phyloP scores from a whole-genome alignment of 2,888 invertebrate genomes.

The Phoronis australis region DNA sequence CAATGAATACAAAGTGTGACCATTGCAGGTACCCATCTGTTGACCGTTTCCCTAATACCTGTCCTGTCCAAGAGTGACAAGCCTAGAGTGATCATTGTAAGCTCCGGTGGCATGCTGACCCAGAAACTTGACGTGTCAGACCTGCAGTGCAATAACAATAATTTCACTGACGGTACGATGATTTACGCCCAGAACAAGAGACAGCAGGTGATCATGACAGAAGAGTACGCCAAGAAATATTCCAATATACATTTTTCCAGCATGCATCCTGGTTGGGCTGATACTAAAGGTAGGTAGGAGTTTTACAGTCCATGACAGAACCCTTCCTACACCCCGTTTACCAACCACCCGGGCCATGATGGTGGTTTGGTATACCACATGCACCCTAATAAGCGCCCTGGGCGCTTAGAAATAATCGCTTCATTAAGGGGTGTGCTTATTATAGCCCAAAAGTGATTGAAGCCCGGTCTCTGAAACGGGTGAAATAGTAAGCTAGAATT shows the following conservation, averaged over 20 bases:
- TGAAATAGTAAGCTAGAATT: no score
- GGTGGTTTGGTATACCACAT: no score
- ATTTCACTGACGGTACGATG: conserved; percentile 54
- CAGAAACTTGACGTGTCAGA: conserved; percentile 53
- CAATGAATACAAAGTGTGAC: background rate
- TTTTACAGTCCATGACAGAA: no score
- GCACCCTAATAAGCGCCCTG: no score
- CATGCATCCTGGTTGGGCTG: conserved; percentile 58
- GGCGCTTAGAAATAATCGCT: no score
- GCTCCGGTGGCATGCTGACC: conserved; percentile 56
- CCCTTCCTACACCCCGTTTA: no score
- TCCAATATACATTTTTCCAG: conserved; percentile 53
- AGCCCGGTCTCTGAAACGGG: no score
- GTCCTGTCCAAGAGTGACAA: conserved; percentile 41
- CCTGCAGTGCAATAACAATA: conserved; percentile 53
- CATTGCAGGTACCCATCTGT: conserved; percentile 51
- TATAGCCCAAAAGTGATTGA: no score
- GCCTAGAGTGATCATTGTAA: conserved; percentile 51
- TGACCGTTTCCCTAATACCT: conserved; percentile 50
- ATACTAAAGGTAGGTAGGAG: conserved; percentile 56
- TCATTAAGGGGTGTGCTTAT: no score
- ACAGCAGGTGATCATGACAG: conserved; percentile 53
- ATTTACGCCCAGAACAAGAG: conserved; percentile 57
- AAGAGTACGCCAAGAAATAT: conserved; percentile 48
- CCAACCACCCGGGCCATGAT: no score